Base-by-base conservation (phyloP, 92 coral and sea anemone genomes). In the Umimayanthus chanpuru region DNA sequence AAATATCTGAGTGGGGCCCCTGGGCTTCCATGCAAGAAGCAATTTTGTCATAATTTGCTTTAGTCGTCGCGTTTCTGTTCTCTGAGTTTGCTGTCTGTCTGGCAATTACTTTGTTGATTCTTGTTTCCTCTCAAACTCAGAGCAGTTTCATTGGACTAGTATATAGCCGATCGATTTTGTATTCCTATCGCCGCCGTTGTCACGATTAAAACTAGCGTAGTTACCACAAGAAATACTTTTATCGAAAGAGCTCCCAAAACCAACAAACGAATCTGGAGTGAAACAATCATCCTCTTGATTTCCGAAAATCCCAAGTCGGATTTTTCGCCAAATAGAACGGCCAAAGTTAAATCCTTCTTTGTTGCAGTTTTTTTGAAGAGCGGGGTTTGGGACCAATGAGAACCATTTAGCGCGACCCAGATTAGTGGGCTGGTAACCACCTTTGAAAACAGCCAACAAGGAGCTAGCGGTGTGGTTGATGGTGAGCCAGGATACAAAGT, bases 371-470 rank as follows among this genome's bases (percentile, higher is more conserved):
- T 18, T 12, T 41, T 82, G 86, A 43, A 82, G 77, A 40, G 86
- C 67, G 44, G 86, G 77, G 61, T 82, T 61, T 65, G 86, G 86
- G 40, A 82, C 86, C 36, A 82, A 82, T 9, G 86, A 67, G 32
- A 66, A 21, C 86, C 86, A 82, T 64, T n/a, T 26, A 2, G 77
- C 86, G 56, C 86, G 86, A n/a, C 86, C 76, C 29, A 82, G 77
- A 40, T 67, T 44, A n/a, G 77, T 82, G 76, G 86, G 12, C 75
- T 82, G 86, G 76, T 40, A 82, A 67, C 86, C 65, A 39, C 44
- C 50, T 23, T 39, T 81, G 47, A 81, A 81, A 65, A 66, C 74
- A 18, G 53, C 74, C 38, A 81, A n/a, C 25, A 81, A 26, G 58
- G 86, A 81, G 32, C 29, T 70, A 28, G 89, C 85, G 28, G 82